These are phyloP conservation scores for Drosophila suboccidentalis DNA, from an alignment of 2,888 invertebrate genomes.

Conservation along the genomic window DNA sequence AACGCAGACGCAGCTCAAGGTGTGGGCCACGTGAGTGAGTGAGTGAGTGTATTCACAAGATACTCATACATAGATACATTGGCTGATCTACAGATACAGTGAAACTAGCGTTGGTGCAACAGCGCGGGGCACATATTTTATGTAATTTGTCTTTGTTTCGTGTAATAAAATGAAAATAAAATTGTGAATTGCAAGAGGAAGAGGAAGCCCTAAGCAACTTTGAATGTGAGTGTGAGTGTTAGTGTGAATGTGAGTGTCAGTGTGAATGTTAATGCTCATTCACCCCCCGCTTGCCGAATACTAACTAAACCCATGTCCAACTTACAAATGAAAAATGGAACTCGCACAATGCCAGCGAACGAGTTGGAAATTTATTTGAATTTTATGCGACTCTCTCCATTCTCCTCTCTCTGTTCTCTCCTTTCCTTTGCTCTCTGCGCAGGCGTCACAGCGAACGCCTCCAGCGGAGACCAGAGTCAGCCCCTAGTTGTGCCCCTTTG, in stretches of 20 bases:
- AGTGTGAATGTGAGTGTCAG: constrained; percentile 1
- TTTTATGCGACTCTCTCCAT: constrained; percentile 75
- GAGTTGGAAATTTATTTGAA: constrained; percentile 83
- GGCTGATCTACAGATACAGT: constrained; percentile 25
- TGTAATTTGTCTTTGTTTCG: constrained; percentile 83
- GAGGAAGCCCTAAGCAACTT: constrained; percentile 43
- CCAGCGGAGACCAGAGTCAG: constrained; percentile 32
- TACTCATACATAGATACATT: constrained; percentile 27
- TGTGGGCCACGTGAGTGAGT: constrained; percentile 63
- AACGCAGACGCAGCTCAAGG: constrained; percentile 71
- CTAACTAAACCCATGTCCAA: constrained; percentile 55
- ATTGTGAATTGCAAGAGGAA: constrained; percentile 73
- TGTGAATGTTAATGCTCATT: constrained; percentile 53
- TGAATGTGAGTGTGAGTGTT: neutral
- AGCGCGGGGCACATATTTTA: constrained; percentile 72
- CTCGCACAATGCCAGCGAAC: constrained; percentile 69
- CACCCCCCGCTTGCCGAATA: constrained; percentile 49
- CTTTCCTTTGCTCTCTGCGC: constrained; percentile 36
- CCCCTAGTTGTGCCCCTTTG: constrained; percentile 43
- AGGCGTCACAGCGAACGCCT: constrained; percentile 62
- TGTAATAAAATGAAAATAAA: constrained; percentile 82
- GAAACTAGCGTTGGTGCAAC: constrained; percentile 32
- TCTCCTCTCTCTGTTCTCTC: neutral
- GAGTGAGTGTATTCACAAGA: constrained; percentile 46
- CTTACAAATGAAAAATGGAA: constrained; percentile 75